Evolutionary conservation across 2,888 invertebrate genomes (phyloP), one percentile per base, ranked within the genome.

Genomic region (Odontothrips loti): DNA sequence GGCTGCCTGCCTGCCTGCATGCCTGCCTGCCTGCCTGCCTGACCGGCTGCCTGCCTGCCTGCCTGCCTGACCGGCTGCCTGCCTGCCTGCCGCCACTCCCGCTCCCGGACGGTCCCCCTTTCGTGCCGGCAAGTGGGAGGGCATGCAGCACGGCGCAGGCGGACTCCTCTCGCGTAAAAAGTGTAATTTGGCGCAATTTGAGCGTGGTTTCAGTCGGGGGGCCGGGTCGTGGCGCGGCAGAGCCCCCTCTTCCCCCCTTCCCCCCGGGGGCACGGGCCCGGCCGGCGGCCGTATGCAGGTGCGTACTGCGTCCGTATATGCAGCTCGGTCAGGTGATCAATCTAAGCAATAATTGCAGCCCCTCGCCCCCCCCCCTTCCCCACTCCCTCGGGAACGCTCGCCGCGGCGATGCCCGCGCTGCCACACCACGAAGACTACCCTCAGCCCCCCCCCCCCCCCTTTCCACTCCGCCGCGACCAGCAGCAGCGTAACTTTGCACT

Each of bases 401-500:
- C 34, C 34, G 34, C 34, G 34, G 34, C 34, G 34, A 2, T 43
- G 34, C 34, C 34, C 34, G 34, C 34, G 34, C 34, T 43, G 34
- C 34, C 34, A 4, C 34, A 43, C 34, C 34, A 43, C 34, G 34
- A 43, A 43, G 34, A 43, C 34, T 43, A 4, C 3, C 34, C 34
- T 43, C 34, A 43, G 34, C 34, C 34, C 34, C 34, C 6, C 58
- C 20, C 51, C 51, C 9, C 58, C 58, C n/a, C 58, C 6, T 15
- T 15, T 27, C 68, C 68, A 27, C 68, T 15, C 58, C 34, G 34
- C 34, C 34, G 34, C 34, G 34, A 58, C n/a, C 58, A 58, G 4
- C 68, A 9, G 23, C 68, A 75, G 68, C 68, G 68, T 75, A 75
- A 75, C 68, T 75, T 75, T 75, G 68, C 68, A 75, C 68, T 75